A percentile compares a stretch with the other conserved stretches of the same genome.
Evolutionary conservation across 2,797 vertebrate genomes (phyloP).

Genomic region (Sebastes dallii): DNA sequence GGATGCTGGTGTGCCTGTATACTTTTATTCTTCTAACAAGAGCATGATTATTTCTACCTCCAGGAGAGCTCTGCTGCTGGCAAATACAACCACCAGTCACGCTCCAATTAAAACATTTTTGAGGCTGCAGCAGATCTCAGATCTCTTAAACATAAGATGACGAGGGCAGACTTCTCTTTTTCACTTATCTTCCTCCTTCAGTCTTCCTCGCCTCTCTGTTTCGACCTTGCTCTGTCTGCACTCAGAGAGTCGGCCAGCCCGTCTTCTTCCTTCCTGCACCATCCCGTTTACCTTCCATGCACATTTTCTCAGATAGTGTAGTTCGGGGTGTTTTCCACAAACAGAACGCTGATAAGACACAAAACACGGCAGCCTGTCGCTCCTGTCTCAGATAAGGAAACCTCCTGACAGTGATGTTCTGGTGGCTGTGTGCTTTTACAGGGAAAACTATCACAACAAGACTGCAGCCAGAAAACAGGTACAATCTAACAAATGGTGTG

Average conservation of each 20-base stretch:
- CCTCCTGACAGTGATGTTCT: background rate
- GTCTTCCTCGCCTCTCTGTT: background rate
- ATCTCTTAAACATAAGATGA: background rate
- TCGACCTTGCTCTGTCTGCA: background rate
- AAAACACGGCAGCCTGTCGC: background rate
- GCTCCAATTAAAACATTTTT: background rate
- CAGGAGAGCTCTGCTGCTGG: background rate
- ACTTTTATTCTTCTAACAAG: background rate
- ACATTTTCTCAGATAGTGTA: background rate
- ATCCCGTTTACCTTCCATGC: background rate
- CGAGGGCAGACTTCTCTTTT: background rate
- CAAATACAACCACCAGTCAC: background rate
- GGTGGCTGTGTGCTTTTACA: background rate
- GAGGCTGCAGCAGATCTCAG: background rate
- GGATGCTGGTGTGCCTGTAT: background rate
- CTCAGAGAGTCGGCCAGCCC: background rate
- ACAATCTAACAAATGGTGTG: background rate
- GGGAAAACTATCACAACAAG: background rate
- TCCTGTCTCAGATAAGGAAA: slow-evolving; percentile 3
- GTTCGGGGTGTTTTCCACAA: background rate
- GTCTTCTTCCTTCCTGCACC: background rate
- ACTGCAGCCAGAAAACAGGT: background rate
- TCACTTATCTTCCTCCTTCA: background rate
- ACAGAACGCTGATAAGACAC: background rate
- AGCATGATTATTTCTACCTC: background rate